Conservation (phyloP, 1,140 invertebrate genomes). For the Sarcophaga bullata region DNA sequence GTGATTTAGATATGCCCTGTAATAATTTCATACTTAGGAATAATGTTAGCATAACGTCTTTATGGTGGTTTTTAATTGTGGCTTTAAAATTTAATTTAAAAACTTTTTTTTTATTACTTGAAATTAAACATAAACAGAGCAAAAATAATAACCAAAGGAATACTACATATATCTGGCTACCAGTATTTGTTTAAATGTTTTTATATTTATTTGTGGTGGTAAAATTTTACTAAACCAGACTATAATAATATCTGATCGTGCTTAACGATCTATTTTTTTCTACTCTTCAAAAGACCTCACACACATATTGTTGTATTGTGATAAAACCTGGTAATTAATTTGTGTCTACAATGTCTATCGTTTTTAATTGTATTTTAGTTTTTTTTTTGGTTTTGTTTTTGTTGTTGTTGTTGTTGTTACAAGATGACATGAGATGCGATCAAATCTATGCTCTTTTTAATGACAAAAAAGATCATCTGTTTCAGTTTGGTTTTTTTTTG, state of each 20-base stretch:
- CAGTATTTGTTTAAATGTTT: not conserved
- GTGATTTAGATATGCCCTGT: too few relatives aligned
- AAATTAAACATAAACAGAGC: not conserved
- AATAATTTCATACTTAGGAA: too few relatives aligned
- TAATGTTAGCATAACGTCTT: too few relatives aligned
- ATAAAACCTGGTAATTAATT: slow-evolving; percentile 34
- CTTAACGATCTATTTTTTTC: not conserved
- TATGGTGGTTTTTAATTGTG: too few relatives aligned
- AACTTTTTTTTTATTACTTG: too few relatives aligned
- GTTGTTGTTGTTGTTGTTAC: too few relatives aligned
- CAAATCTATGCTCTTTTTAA: slow-evolving; percentile 29
- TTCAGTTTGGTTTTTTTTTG: not conserved
- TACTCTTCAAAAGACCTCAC: not conserved
- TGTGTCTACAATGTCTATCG: slow-evolving; percentile 13
- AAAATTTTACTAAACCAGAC: not conserved
- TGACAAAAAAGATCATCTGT: slow-evolving; percentile 35
- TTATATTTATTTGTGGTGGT: not conserved
- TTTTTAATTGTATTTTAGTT: not conserved
- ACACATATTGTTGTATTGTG: slow-evolving; percentile 27
- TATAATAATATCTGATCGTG: not conserved
- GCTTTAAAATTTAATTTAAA: too few relatives aligned
- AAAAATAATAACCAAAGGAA: not conserved
- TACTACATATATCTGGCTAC: not conserved
- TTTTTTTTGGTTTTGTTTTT: not conserved
- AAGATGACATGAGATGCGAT: not conserved